phyloP scores from a whole-genome alignment of 2,888 invertebrate species.

The Andrena fulva region DNA sequence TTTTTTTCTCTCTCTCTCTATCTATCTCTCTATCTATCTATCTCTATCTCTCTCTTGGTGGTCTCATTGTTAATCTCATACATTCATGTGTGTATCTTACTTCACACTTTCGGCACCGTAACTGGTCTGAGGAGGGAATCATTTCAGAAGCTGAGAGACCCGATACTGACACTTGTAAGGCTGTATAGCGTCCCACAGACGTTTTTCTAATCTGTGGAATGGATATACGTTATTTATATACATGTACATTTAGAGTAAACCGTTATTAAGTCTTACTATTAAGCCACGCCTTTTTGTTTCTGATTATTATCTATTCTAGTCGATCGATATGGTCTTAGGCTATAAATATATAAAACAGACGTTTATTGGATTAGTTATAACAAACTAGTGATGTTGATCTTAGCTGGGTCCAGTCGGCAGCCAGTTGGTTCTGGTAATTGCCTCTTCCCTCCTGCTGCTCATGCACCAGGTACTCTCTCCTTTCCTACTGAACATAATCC shows the following conservation, averaged over 20 bases:
- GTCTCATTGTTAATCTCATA: conserved; percentile 53
- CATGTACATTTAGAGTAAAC: conserved; percentile 34
- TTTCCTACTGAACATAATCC: conserved; percentile 71
- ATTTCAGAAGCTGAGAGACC: conserved; percentile 68
- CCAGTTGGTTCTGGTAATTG: conserved; percentile 82
- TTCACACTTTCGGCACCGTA: conserved; percentile 66
- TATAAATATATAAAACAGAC: conserved; percentile 40
- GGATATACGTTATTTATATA: conserved; percentile 19
- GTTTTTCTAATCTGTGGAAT: conserved; percentile 29
- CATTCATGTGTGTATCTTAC: conserved; percentile 60
- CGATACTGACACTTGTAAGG: conserved; percentile 63
- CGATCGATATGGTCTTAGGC: conserved; percentile 53
- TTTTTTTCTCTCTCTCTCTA: neutral
- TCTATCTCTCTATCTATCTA: neutral
- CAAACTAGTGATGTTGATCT: conserved; percentile 78
- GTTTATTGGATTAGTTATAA: conserved; percentile 71
- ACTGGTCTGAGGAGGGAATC: conserved; percentile 63
- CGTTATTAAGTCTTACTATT: conserved; percentile 36
- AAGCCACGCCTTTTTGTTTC: conserved; percentile 28
- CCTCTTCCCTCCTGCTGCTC: conserved; percentile 82
- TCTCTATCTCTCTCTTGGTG: conserved; percentile 13
- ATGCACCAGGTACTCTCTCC: conserved; percentile 82
- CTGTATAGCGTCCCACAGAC: conserved; percentile 40
- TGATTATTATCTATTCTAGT: conserved; percentile 35
- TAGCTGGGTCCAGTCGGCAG: conserved; percentile 83